Evolutionary conservation across 2,888 invertebrate genomes (phyloP).

Genomic region (Subacronicta megacephala): DNA sequence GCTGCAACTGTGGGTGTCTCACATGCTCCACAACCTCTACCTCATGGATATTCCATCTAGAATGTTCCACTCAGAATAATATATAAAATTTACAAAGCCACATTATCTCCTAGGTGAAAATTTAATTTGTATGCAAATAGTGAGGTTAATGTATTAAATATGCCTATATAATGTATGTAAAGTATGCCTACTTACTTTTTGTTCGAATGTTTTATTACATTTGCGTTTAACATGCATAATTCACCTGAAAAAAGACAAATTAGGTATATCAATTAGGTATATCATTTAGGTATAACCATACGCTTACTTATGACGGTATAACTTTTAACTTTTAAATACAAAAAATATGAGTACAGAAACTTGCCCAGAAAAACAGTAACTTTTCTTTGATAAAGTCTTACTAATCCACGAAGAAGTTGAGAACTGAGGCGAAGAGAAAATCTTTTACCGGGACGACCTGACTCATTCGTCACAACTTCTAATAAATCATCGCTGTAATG

Average conservation of each 20-base stretch:
- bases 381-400: slow-evolving; percentile 79
- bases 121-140: no score
- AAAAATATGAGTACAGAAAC: slow-evolving; percentile 20
- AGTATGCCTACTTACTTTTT: slow-evolving; percentile 72
- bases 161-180: no score
- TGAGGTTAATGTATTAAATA: no score
- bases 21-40: slow-evolving; percentile 34
- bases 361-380: slow-evolving; percentile 74
- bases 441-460: slow-evolving; percentile 76
- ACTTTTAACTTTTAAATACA: no score
- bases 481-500: slow-evolving; percentile 74
- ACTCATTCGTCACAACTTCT: slow-evolving; percentile 78
- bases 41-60: slow-evolving; percentile 61
- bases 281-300: no score
- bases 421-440: slow-evolving; percentile 84
- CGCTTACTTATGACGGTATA: no score
- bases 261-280: no score
- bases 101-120: no score
- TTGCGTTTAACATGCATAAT: slow-evolving; percentile 80
- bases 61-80: no score
- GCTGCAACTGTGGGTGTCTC: slow-evolving; percentile 45
- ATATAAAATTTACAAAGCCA: no score
- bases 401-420: slow-evolving; percentile 79
- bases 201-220: slow-evolving; percentile 73
- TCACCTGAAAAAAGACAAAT: slow-evolving; percentile 70